phyloP scores from a whole-genome alignment of 2,113 vertebrate genomes.

The Falcunculus frontatus region DNA sequence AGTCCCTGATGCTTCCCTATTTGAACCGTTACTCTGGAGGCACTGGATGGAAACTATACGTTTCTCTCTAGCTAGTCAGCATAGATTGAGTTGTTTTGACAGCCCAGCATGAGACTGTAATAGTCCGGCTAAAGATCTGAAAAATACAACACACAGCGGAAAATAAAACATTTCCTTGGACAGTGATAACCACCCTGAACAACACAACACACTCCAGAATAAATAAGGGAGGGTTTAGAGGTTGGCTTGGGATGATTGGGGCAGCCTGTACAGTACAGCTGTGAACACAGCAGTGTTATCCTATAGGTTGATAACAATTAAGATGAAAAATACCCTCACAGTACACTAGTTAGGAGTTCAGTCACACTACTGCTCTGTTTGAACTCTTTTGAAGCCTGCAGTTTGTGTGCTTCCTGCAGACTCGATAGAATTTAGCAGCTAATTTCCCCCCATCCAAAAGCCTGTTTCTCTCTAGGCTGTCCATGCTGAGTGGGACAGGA shows the following conservation, averaged over 20 bases:
- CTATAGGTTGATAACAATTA: not conserved
- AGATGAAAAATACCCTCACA: not conserved
- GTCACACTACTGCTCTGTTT: not conserved
- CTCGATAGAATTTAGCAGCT: not conserved
- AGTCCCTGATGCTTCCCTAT: slow-evolving; percentile 24
- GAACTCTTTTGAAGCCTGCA: not conserved
- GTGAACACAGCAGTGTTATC: not conserved
- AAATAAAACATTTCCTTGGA: slow-evolving; percentile 44
- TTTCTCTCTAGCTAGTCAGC: slow-evolving; percentile 15
- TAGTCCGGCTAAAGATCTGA: slow-evolving; percentile 44
- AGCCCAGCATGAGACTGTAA: slow-evolving; percentile 30
- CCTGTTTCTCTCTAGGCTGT: not conserved
- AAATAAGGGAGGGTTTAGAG: not conserved
- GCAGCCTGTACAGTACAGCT: not conserved
- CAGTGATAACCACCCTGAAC: not conserved
- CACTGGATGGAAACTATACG: slow-evolving; percentile 5
- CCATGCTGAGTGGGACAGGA: not conserved
- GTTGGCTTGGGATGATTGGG: not conserved
- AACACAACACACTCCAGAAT: not conserved
- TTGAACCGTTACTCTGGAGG: slow-evolving; percentile 43
- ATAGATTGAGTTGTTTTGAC: slow-evolving; percentile 54
- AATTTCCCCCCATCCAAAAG: not conserved
- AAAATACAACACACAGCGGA: slow-evolving; percentile 9
- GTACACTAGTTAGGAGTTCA: not conserved
- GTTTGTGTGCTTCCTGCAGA: not conserved